Percentiles rank a stretch among this genome's conserved stretches.
phyloP scores from a whole-genome alignment of 2,113 vertebrate species.

The Prunella himalayana region DNA sequence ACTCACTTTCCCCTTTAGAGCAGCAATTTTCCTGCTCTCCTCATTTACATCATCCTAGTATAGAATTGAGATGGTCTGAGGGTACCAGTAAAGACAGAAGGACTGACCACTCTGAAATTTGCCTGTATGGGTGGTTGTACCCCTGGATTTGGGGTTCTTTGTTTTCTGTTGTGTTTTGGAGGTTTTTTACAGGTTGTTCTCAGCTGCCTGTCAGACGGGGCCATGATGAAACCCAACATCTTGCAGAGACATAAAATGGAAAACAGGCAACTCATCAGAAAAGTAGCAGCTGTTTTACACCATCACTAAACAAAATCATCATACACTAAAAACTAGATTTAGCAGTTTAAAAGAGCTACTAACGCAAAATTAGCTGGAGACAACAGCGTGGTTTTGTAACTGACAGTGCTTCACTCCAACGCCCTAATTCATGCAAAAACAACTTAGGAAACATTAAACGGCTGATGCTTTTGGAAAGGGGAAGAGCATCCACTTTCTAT shows the following conservation, averaged over 20 bases:
- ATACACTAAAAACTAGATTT: slow-evolving; percentile 66
- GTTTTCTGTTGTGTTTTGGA: not conserved
- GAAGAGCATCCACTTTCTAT: slow-evolving; percentile 8
- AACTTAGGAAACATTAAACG: slow-evolving; percentile 54
- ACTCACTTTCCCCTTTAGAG: not conserved
- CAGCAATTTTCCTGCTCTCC: not conserved
- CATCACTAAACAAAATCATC: slow-evolving; percentile 65
- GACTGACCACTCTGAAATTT: not conserved
- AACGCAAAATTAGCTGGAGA: slow-evolving; percentile 69
- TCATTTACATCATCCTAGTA: not conserved
- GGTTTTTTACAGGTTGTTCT: slow-evolving; percentile 15
- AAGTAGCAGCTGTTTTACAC: slow-evolving; percentile 69
- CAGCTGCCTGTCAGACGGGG: slow-evolving; percentile 32
- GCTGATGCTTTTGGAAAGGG: slow-evolving; percentile 24
- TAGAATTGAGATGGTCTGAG: not conserved
- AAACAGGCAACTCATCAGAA: slow-evolving; percentile 66
- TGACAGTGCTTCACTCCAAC: slow-evolving; percentile 57
- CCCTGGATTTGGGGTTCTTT: not conserved
- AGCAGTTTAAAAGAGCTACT: slow-evolving; percentile 67
- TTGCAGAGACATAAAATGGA: slow-evolving; percentile 68
- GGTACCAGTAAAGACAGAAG: not conserved
- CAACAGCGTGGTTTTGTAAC: slow-evolving; percentile 44
- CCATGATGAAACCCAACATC: slow-evolving; percentile 59
- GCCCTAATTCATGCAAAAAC: slow-evolving; percentile 65
- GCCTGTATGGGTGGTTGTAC: not conserved